These are phyloP conservation scores for Platyrinchus mystaceus DNA, from an alignment of 2,797 vertebrate genomes.

Conservation along the genomic window DNA sequence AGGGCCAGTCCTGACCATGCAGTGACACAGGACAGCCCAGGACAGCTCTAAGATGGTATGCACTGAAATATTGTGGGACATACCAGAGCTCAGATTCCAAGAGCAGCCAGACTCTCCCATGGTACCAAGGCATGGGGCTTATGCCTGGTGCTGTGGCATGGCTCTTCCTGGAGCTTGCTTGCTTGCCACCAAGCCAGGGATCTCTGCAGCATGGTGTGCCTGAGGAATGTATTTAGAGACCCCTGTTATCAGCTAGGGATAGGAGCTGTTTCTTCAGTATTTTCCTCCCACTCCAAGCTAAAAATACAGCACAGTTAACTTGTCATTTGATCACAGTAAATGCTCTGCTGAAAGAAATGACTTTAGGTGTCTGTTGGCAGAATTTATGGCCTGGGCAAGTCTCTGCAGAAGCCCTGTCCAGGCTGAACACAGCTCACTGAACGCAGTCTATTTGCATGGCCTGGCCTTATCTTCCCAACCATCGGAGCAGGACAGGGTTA, in stretches of 20 bases:
- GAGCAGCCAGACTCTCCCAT: not conserved
- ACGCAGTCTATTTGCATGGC: slow-evolving; percentile 5
- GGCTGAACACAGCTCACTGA: not conserved
- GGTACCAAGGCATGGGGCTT: not conserved
- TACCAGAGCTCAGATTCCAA: not conserved
- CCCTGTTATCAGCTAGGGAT: slow-evolving; percentile 16
- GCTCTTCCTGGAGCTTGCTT: not conserved
- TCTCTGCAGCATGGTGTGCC: not conserved
- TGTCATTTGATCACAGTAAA: slow-evolving; percentile 56
- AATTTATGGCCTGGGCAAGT: slow-evolving; percentile 29
- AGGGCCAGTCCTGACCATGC: not conserved
- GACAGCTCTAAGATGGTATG: not conserved
- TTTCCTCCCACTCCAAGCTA: slow-evolving; percentile 54
- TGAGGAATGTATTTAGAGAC: slow-evolving; percentile 7
- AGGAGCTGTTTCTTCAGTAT: slow-evolving; percentile 31
- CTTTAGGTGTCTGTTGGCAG: slow-evolving; percentile 21
- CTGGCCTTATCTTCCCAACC: slow-evolving; percentile 21
- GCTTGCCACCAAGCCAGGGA: not conserved
- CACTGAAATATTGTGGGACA: not conserved
- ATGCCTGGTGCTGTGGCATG: not conserved
- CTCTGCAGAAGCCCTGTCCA: slow-evolving; percentile 12
- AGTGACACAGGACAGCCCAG: not conserved
- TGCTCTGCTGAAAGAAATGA: slow-evolving; percentile 16
- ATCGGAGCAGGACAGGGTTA: slow-evolving; percentile 23
- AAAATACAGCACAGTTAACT: slow-evolving; percentile 49